phyloP scores from a whole-genome alignment of 2,797 vertebrate species.

The Discoglossus pictus region DNA sequence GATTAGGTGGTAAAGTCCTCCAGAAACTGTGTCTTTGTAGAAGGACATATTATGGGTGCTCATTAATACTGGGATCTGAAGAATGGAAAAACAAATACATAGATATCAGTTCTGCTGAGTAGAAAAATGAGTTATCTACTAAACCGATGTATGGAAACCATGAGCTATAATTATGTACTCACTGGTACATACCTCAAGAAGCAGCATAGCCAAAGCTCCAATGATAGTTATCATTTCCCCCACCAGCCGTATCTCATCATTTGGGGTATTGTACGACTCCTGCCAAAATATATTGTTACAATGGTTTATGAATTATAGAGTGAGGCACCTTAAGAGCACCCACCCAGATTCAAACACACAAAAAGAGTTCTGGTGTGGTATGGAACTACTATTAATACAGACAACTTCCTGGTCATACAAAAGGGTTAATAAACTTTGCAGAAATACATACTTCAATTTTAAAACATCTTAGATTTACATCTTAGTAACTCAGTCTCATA shows the following conservation, averaged over 20 bases:
- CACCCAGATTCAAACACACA: no score
- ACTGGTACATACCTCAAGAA: conserved; percentile 82
- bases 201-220: conserved; percentile 84
- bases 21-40: conserved; percentile 90
- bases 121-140: no score
- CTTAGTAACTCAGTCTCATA: no score
- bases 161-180: neutral
- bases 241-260: conserved; percentile 81
- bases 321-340: no score
- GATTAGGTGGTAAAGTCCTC: conserved; percentile 92
- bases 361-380: no score
- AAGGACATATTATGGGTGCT: conserved; percentile 59
- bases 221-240: conserved; percentile 88
- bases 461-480: no score
- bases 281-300: conserved; percentile 56
- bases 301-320: no score
- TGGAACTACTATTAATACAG: no score
- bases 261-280: conserved; percentile 85
- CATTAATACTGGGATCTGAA: conserved; percentile 42
- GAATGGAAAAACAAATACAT: neutral
- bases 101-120: neutral
- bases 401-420: no score
- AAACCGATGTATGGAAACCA: neutral
- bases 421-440: no score
- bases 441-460: no score